Evolutionary conservation across 2,797 vertebrate genomes (phyloP).

Genomic region (Hozukius guyotensis): DNA sequence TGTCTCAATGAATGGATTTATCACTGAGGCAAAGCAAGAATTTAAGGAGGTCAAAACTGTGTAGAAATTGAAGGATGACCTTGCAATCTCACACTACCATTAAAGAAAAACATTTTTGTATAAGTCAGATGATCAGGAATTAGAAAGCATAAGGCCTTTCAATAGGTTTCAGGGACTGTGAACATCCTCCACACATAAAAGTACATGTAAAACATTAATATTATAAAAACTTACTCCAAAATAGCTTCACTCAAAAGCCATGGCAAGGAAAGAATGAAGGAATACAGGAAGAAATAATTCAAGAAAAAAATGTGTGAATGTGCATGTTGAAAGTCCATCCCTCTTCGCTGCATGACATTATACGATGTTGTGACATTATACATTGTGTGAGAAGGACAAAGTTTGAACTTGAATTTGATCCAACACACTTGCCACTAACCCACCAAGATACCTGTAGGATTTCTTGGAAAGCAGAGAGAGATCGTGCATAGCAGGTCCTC

Average conservation of each 20-base stretch:
- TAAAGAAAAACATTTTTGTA: not conserved
- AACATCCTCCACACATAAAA: not conserved
- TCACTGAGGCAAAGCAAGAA: not conserved
- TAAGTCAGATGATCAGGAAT: not conserved
- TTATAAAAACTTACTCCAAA: not conserved
- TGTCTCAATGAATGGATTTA: conserved; percentile 14
- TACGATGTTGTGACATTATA: conserved; percentile 29
- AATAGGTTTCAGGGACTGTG: not conserved
- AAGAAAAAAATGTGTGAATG: not conserved
- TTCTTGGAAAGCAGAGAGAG: conserved; percentile 27
- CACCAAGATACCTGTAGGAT: not conserved
- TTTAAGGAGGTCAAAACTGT: not conserved
- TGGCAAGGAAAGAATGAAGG: not conserved
- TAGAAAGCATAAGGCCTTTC: not conserved
- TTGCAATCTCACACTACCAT: not conserved
- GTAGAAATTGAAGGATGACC: not conserved
- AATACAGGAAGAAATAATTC: not conserved
- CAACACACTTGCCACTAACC: conserved; percentile 9
- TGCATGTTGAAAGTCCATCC: not conserved
- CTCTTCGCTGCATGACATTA: not conserved
- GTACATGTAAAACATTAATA: not conserved
- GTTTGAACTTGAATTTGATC: not conserved
- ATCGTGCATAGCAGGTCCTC: not conserved
- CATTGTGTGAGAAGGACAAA: conserved; percentile 3
- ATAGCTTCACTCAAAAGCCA: not conserved